Percentiles rank a stretch among this genome's conserved stretches.
Evolutionary conservation across 2,113 vertebrate genomes (phyloP).

Genomic region (Ictalurus punctatus): DNA sequence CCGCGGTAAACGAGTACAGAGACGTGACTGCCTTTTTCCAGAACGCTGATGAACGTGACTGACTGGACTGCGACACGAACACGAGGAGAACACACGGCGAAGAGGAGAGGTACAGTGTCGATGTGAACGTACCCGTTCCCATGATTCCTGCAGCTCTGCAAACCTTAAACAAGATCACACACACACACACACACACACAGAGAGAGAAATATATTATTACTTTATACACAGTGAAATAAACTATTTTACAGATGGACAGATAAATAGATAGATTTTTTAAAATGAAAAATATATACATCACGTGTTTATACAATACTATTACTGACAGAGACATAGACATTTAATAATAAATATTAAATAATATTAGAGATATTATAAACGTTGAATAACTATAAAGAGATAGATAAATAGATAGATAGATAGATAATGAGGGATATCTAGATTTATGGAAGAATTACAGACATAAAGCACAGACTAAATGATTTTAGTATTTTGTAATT

Average conservation of each 20-base stretch:
- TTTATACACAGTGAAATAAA: not conserved
- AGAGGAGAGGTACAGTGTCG: not conserved
- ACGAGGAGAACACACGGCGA: not conserved
- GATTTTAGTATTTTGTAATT: not conserved
- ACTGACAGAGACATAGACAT: too few relatives aligned
- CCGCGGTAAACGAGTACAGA: not conserved
- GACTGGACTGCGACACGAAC: not conserved
- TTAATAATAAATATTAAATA: too few relatives aligned
- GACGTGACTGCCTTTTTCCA: not conserved
- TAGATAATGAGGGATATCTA: not conserved
- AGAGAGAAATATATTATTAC: not conserved
- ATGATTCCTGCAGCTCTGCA: conserved; percentile 66
- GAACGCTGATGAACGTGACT: not conserved
- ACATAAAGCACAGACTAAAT: not conserved
- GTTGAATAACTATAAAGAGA: not conserved
- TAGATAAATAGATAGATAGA: not conserved
- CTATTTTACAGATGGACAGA: not conserved
- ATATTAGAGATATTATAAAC: too few relatives aligned
- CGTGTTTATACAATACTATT: too few relatives aligned
- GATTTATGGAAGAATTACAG: not conserved
- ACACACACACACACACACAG: too few relatives aligned
- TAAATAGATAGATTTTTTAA: too few relatives aligned
- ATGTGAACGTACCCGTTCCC: conserved; percentile 68
- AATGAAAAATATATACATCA: too few relatives aligned
- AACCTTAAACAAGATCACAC: not conserved